A percentile compares a stretch with the other conserved stretches of the same genome.
These are phyloP conservation scores for Microvelia longipes DNA, from an alignment of 1,140 invertebrate genomes.

Conservation along the genomic window DNA sequence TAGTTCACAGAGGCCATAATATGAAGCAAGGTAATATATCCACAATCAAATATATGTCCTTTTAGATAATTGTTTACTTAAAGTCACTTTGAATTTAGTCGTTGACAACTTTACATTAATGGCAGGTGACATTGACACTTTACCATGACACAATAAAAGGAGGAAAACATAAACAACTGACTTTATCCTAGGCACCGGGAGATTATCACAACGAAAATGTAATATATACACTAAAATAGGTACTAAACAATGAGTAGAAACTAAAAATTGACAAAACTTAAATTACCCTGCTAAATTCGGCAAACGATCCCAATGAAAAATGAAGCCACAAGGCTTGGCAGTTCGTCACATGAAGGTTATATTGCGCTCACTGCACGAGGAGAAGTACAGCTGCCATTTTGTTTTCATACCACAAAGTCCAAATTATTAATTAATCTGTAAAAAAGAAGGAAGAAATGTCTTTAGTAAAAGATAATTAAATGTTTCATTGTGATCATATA, in stretches of 20 bases:
- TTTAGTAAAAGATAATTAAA: too few relatives aligned
- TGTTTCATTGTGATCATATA: too few relatives aligned
- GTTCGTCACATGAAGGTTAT: conserved; percentile 2
- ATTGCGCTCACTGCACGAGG: conserved; percentile 3
- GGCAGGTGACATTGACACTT: background rate
- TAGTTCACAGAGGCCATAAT: too few relatives aligned
- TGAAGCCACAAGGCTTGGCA: conserved; percentile 4
- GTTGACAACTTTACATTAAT: background rate
- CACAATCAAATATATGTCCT: too few relatives aligned
- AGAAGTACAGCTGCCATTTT: background rate
- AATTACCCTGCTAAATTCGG: background rate
- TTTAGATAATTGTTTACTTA: too few relatives aligned
- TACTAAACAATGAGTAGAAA: background rate
- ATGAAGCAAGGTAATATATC: too few relatives aligned
- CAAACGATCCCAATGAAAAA: background rate
- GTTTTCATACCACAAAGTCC: background rate
- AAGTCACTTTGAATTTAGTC: too few relatives aligned
- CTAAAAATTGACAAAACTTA: background rate
- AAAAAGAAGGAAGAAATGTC: too few relatives aligned
- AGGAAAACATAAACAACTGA: background rate
- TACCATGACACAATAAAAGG: conserved; percentile 1
- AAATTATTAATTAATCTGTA: too few relatives aligned
- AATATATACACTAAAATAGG: background rate
- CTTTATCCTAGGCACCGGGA: too few relatives aligned
- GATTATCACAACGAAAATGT: too few relatives aligned